phyloP scores from a whole-genome alignment of 2,113 vertebrate species.

The Cisticola juncidis region DNA sequence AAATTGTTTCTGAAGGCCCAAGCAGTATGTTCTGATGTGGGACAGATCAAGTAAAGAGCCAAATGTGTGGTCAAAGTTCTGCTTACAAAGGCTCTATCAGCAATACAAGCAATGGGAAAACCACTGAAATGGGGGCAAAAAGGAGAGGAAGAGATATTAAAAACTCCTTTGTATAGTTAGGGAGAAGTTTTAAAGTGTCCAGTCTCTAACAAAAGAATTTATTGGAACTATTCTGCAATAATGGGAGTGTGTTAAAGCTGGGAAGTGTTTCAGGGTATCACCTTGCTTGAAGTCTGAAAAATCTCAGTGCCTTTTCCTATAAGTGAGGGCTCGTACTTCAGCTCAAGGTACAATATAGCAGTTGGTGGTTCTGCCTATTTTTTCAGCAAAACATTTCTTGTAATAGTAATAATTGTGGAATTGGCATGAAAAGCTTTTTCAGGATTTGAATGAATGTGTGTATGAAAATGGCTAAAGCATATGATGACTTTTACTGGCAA shows the following conservation, averaged over 20 bases:
- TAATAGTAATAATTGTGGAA: background rate
- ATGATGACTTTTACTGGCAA: background rate
- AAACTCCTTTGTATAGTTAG: background rate
- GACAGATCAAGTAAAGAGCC: background rate
- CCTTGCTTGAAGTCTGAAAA: background rate
- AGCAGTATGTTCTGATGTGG: conserved; percentile 26
- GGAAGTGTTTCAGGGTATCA: background rate
- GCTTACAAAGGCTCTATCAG: background rate
- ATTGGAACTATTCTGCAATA: background rate
- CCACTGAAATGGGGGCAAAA: background rate
- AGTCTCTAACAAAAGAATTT: background rate
- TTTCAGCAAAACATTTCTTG: background rate
- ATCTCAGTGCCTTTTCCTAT: background rate
- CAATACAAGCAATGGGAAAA: background rate
- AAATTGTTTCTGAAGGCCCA: conserved; percentile 31
- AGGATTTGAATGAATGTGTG: background rate
- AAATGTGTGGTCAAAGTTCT: background rate
- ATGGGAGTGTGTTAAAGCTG: background rate
- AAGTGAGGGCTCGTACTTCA: background rate
- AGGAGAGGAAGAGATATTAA: background rate
- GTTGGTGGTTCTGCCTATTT: background rate
- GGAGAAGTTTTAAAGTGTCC: background rate
- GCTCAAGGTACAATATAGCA: background rate
- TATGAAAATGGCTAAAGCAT: background rate
- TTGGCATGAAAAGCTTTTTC: background rate